phyloP scores from a whole-genome alignment of 2,888 invertebrate genomes.

The Megamerina dolium region DNA sequence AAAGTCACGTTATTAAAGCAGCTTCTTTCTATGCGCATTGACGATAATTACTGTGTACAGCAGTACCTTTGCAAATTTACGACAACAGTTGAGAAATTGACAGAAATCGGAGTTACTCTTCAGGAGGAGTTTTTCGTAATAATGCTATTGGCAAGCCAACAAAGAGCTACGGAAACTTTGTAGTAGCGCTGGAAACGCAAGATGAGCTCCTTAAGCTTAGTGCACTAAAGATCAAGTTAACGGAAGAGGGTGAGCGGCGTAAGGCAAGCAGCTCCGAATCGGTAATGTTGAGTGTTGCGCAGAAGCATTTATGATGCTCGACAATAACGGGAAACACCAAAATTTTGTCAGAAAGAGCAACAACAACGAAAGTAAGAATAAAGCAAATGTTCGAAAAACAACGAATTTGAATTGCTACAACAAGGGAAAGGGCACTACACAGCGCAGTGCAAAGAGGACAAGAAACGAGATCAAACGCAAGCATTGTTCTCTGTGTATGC shows the following conservation, averaged over 20 bases:
- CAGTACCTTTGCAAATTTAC: conserved; percentile 1
- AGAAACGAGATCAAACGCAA: not conserved
- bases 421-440: conserved; percentile 14
- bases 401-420: conserved; percentile 6
- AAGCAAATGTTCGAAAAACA: not conserved
- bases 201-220: conserved; percentile 14
- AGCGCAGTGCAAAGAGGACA: conserved; percentile 11
- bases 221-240: conserved; percentile 10
- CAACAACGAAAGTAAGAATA: not conserved
- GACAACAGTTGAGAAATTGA: not conserved
- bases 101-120: conserved; percentile 11
- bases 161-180: conserved; percentile 15
- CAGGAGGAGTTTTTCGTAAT: conserved; percentile 15
- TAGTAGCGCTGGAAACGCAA: conserved; percentile 12
- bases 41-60: not conserved
- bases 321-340: not conserved
- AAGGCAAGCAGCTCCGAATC: not conserved
- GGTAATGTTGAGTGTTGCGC: not conserved
- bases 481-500: not conserved
- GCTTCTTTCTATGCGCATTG: not conserved
- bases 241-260: conserved; percentile 6
- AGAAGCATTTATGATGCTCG: not conserved
- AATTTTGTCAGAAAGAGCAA: not conserved
- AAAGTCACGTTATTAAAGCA: conserved; percentile 1
- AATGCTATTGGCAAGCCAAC: conserved; percentile 15